Evolutionary conservation across 2,797 vertebrate genomes (phyloP).

Genomic region (Pagetopsis macropterus): DNA sequence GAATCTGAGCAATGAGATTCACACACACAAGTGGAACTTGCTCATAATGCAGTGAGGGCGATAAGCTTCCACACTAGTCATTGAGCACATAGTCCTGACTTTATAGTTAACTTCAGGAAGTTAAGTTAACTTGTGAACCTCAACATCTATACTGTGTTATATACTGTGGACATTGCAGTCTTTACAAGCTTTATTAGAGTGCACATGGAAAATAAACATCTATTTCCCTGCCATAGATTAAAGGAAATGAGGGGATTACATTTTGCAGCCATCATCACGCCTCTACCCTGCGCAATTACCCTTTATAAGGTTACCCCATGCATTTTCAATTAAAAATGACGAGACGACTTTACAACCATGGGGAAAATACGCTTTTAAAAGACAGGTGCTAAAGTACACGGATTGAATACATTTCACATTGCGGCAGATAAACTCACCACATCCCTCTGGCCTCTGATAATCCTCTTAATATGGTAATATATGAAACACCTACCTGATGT

Average conservation of each 20-base stretch:
- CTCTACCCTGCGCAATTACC: constrained; percentile 56
- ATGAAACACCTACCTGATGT: constrained; percentile 68
- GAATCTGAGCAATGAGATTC: constrained; percentile 43
- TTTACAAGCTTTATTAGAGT: too few species aligned
- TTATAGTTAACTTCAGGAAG: background rate
- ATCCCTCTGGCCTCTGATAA: constrained; percentile 69
- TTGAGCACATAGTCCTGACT: constrained; percentile 38
- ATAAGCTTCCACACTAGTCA: constrained; percentile 26
- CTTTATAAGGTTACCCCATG: constrained; percentile 38
- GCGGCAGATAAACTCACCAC: constrained; percentile 51
- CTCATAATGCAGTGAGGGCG: constrained; percentile 9
- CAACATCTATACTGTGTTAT: constrained; percentile 44
- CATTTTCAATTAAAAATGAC: constrained; percentile 67
- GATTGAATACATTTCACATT: constrained; percentile 44
- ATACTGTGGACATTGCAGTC: background rate
- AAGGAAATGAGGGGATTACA: constrained; percentile 68
- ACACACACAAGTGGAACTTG: constrained; percentile 11
- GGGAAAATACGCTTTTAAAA: constrained; percentile 51
- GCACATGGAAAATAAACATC: constrained; percentile 43
- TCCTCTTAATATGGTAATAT: constrained; percentile 79
- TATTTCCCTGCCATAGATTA: constrained; percentile 61
- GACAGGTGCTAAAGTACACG: constrained; percentile 46
- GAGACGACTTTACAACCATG: constrained; percentile 57
- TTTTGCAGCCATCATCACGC: constrained; percentile 55
- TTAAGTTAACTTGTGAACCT: constrained; percentile 48